Evolutionary conservation across 2,797 vertebrate species (phyloP).

Genomic region (Ciconia nigra): DNA sequence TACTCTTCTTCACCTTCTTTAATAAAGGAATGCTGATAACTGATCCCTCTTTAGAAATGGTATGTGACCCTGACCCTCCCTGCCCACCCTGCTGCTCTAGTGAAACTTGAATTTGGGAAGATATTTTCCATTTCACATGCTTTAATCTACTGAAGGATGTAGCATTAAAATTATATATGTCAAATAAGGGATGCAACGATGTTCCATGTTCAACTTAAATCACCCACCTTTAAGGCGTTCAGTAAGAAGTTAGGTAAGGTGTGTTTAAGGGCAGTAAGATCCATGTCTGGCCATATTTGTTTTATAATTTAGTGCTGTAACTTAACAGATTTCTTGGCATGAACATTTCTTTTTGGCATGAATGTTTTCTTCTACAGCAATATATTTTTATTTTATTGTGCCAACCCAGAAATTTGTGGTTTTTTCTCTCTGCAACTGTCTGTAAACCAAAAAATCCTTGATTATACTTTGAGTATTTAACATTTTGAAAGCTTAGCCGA

Average conservation of each 20-base stretch:
- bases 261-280: neutral
- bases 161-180: neutral
- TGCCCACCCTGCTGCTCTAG: neutral
- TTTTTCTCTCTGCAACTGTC: neutral
- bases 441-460: neutral
- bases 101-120: neutral
- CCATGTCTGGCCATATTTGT: neutral
- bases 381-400: neutral
- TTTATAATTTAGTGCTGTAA: neutral
- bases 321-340: constrained; percentile 1
- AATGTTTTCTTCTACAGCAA: neutral
- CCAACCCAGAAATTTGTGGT: neutral
- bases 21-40: neutral
- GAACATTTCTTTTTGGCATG: neutral
- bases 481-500: neutral
- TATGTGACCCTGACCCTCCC: neutral
- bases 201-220: neutral
- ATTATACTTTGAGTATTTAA: neutral
- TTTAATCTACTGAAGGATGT: neutral
- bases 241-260: neutral
- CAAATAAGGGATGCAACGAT: neutral
- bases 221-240: neutral
- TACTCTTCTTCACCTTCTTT: neutral
- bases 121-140: neutral
- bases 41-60: neutral